Evolutionary conservation across 2,113 vertebrate species (phyloP), one percentile per base, ranked within the genome.

Genomic region (Psilopsiagon aymara): DNA sequence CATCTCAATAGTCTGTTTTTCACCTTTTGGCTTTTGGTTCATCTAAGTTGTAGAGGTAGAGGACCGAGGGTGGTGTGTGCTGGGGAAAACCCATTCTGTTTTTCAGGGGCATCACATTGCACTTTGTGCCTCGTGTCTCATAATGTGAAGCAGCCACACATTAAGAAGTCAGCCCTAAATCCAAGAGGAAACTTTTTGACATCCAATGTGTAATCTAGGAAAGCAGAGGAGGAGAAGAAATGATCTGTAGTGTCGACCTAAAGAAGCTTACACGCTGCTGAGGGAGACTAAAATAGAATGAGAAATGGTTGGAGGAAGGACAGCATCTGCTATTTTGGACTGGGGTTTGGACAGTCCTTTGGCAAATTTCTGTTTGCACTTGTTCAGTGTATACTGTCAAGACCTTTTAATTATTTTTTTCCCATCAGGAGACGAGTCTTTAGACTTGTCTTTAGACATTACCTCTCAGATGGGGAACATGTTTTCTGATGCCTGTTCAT

Each of bases 101-200:
- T 27, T 25, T 23, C 29, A 3, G 33, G 17, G 28, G 13, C 43
- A 4, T 52, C 31, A 3, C 1, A 6, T 27, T 3, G 78, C 1
- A 0, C 11, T 41, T 41, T 19, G 4, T 23, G 7, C 6, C 13
- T 5, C 3, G 6, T 2, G 0, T 35, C 31, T 55, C 8, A 0
- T 13, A 1, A 2, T 1, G 5, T 2, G 3, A 31, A 17, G 55
- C 16, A 37, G 74, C 41, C 39, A 0, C 52, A 0, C 2, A 6
- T 14, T 23, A 4, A 17, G n/a, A 60, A 71, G 35, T 41, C 9
- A 10, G 0, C 3, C 17, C 9, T 24, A 1, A 13, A 14, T 64
- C 44, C 1, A 3, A 1, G 74, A 51, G 46, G 57, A 29, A 18
- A 4, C 1, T 5, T 29, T 23, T 8, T 46, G 86, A 20, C 11